Evolutionary conservation across 2,113 vertebrate species (phyloP).

Genomic region (Enhydra lutris): DNA sequence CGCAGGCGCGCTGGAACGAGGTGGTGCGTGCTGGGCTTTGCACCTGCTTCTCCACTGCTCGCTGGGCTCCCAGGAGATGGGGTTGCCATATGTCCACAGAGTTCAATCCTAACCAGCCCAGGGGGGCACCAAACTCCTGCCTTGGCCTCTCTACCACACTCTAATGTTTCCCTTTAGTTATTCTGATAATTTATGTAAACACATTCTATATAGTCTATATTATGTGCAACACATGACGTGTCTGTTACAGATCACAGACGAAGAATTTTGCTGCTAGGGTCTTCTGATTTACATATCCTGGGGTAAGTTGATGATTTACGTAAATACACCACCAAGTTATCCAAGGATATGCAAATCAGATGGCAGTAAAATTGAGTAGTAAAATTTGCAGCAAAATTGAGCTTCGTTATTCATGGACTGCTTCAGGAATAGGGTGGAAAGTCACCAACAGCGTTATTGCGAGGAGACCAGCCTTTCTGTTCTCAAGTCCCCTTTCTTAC

Average conservation of each 20-base stretch:
- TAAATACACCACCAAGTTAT: not conserved
- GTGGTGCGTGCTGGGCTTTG: accelerated
- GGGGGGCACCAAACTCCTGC: accelerated
- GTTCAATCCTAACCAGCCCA: accelerated
- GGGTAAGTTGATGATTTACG: not conserved
- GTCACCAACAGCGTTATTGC: accelerated
- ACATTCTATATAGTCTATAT: not conserved
- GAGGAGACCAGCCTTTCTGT: not conserved
- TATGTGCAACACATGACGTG: too few relatives aligned
- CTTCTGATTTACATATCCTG: not conserved
- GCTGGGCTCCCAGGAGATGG: not conserved
- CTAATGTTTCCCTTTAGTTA: not conserved
- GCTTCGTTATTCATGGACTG: accelerated
- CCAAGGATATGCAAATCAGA: not conserved
- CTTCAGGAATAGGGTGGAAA: not conserved
- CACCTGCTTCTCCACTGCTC: accelerated
- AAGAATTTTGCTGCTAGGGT: not conserved
- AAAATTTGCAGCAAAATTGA: not conserved
- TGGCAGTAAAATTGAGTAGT: too few relatives aligned
- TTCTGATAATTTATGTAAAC: too few relatives aligned
- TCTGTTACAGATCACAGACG: not conserved
- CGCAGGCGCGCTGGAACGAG: accelerated
- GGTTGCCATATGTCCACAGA: accelerated
- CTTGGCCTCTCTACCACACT: not conserved
- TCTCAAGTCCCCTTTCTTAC: not conserved